Percentiles rank a stretch among this genome's conserved stretches.
Evolutionary conservation across 2,113 vertebrate species (phyloP).

Genomic region (Podarcis muralis): DNA sequence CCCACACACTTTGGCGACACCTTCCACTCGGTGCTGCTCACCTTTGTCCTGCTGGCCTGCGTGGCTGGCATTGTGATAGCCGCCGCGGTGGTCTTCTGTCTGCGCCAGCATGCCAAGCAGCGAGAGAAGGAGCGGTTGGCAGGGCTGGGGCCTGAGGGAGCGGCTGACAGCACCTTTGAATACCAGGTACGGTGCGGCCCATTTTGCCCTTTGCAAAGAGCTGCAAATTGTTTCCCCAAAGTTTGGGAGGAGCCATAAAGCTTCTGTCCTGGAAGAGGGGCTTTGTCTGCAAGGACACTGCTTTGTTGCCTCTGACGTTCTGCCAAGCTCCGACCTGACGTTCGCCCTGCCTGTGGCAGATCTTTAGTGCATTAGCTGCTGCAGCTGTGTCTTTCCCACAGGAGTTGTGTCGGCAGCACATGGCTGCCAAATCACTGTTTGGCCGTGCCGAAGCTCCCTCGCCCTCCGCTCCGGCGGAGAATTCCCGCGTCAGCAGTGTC

Average conservation of each 20-base stretch:
- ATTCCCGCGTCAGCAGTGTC: slow-evolving; percentile 93
- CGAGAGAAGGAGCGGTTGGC: slow-evolving; percentile 89
- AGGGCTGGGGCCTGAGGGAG: slow-evolving; percentile 89
- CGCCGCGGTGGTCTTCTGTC: slow-evolving; percentile 81
- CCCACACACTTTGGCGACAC: slow-evolving; percentile 77
- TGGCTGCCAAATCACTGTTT: slow-evolving; percentile 92
- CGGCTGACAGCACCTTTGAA: slow-evolving; percentile 91
- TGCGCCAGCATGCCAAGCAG: slow-evolving; percentile 86
- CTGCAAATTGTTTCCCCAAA: background rate
- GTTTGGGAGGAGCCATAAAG: too few relatives aligned
- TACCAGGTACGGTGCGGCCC: slow-evolving; percentile 85
- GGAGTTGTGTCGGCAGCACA: slow-evolving; percentile 97
- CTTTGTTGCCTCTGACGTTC: background rate
- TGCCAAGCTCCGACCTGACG: background rate
- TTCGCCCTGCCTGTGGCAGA: background rate
- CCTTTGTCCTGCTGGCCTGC: slow-evolving; percentile 88
- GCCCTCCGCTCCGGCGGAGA: slow-evolving; percentile 73
- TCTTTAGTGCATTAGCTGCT: too few relatives aligned
- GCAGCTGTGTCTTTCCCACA: slow-evolving; percentile 57
- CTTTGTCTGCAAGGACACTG: background rate
- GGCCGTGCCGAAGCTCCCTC: slow-evolving; percentile 76
- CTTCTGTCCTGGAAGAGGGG: background rate
- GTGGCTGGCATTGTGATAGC: slow-evolving; percentile 86
- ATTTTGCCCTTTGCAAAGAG: background rate
- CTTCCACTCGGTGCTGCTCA: slow-evolving; percentile 87